Evolutionary conservation across 1,140 invertebrate species (phyloP).

Genomic region (Drosophila mayri): DNA sequence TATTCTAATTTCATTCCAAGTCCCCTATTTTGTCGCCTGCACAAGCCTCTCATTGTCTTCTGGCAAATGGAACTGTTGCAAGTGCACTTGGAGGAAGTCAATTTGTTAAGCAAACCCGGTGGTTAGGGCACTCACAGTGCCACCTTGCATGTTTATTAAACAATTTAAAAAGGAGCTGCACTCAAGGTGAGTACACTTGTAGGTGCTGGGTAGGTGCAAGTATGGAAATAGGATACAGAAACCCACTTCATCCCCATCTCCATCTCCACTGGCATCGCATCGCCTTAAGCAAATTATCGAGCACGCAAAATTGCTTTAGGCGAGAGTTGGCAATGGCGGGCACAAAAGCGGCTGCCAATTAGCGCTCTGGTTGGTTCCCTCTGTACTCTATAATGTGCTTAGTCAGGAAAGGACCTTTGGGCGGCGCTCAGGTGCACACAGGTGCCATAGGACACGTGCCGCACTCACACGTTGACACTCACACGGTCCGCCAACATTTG

Average conservation of each 20-base stretch:
- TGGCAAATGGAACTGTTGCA: slow-evolving; percentile 13
- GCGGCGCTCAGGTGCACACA: slow-evolving; percentile 26
- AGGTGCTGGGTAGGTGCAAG: not conserved
- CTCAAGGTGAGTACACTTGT: slow-evolving; percentile 16
- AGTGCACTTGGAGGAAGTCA: slow-evolving; percentile 23
- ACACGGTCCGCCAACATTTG: slow-evolving; percentile 15
- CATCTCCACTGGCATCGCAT: slow-evolving; percentile 22
- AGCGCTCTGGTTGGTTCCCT: slow-evolving; percentile 47
- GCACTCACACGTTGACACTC: slow-evolving; percentile 19
- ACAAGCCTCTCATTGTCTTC: not conserved
- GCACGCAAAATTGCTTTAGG: slow-evolving; percentile 68
- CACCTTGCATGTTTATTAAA: slow-evolving; percentile 43
- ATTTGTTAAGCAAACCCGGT: slow-evolving; percentile 31
- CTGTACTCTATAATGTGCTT: slow-evolving; percentile 62
- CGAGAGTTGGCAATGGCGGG: slow-evolving; percentile 40
- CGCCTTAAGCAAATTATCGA: slow-evolving; percentile 76
- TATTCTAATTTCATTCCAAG: not conserved
- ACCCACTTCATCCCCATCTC: not conserved
- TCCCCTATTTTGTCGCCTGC: slow-evolving; percentile 17
- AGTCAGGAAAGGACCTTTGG: slow-evolving; percentile 64
- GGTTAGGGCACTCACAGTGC: not conserved
- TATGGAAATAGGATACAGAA: slow-evolving; percentile 1
- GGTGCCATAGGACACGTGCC: slow-evolving; percentile 63
- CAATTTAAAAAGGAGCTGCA: slow-evolving; percentile 41
- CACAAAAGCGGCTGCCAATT: slow-evolving; percentile 74